Evolutionary conservation across 2,797 vertebrate species (phyloP).

Genomic region (Pogoniulus pusillus): DNA sequence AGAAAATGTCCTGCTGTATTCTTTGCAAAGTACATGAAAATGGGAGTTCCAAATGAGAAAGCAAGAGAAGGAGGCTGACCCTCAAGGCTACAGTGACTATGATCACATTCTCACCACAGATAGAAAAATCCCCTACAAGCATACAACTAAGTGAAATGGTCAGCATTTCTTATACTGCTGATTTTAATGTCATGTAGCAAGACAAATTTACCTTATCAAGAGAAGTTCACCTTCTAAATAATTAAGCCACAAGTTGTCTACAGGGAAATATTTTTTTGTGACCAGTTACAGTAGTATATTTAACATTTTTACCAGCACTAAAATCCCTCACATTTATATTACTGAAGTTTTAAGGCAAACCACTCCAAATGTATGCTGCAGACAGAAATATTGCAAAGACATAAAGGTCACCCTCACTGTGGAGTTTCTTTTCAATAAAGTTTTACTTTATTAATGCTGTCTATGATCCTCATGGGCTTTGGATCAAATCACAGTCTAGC

Average conservation of each 20-base stretch:
- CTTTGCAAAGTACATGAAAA: not conserved
- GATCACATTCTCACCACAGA: not conserved
- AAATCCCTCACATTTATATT: not conserved
- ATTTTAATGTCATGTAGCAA: not conserved
- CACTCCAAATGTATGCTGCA: not conserved
- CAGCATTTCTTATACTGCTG: not conserved
- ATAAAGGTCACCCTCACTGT: slow-evolving; percentile 23
- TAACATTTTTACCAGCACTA: not conserved
- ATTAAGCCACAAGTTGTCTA: not conserved
- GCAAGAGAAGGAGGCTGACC: not conserved
- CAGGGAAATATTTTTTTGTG: not conserved
- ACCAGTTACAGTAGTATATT: not conserved
- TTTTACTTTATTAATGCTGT: slow-evolving; percentile 41
- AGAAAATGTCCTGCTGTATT: not conserved
- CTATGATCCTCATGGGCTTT: not conserved
- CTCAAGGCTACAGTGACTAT: not conserved
- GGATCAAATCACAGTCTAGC: slow-evolving; percentile 11
- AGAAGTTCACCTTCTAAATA: not conserved
- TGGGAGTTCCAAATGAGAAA: not conserved
- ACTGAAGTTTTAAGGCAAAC: not conserved
- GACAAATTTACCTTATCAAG: not conserved
- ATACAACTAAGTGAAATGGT: not conserved
- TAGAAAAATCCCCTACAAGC: not conserved
- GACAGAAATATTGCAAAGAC: slow-evolving; percentile 37
- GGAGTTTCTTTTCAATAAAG: slow-evolving; percentile 13